These are phyloP conservation scores for Takifugu flavidus DNA, from an alignment of 2,113 vertebrate genomes.

Conservation along the genomic window DNA sequence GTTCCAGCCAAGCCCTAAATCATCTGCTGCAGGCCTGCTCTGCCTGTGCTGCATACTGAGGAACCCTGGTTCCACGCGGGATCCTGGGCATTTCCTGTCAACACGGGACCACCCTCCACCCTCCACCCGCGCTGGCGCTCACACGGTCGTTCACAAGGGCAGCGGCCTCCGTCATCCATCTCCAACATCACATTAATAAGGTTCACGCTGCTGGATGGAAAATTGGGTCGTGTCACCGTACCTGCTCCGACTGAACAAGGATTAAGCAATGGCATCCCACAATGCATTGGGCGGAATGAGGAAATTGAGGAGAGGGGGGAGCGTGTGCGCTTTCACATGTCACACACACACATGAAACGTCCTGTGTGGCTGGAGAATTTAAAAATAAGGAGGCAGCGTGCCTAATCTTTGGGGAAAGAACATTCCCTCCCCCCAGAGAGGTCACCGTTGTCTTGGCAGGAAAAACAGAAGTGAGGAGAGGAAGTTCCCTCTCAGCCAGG, in stretches of 20 bases:
- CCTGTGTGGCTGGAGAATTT: too few species aligned
- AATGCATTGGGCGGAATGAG: constrained; percentile 51
- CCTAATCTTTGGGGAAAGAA: constrained; percentile 28
- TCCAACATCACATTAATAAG: constrained; percentile 42
- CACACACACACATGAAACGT: too few species aligned
- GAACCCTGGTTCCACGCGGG: constrained; percentile 38
- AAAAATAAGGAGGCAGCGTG: neutral
- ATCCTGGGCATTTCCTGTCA: constrained; percentile 29
- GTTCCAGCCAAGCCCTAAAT: constrained; percentile 50
- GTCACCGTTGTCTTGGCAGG: constrained; percentile 39
- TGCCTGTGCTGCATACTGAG: constrained; percentile 5
- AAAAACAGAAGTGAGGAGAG: constrained; percentile 30
- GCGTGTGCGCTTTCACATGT: neutral
- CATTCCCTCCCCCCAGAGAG: constrained; percentile 7
- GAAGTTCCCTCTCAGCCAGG: constrained; percentile 47
- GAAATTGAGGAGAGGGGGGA: constrained; percentile 20
- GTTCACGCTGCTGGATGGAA: constrained; percentile 21
- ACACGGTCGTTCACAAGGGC: constrained; percentile 35
- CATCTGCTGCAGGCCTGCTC: constrained; percentile 41
- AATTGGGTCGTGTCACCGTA: constrained; percentile 50
- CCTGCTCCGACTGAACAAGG: constrained; percentile 37
- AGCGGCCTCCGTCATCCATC: constrained; percentile 6
- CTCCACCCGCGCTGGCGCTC: neutral
- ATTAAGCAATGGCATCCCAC: constrained; percentile 48
- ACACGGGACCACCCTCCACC: neutral